These are phyloP conservation scores for Rousettus leschenaultii DNA, from an alignment of 2,113 vertebrate genomes.

Conservation along the genomic window DNA sequence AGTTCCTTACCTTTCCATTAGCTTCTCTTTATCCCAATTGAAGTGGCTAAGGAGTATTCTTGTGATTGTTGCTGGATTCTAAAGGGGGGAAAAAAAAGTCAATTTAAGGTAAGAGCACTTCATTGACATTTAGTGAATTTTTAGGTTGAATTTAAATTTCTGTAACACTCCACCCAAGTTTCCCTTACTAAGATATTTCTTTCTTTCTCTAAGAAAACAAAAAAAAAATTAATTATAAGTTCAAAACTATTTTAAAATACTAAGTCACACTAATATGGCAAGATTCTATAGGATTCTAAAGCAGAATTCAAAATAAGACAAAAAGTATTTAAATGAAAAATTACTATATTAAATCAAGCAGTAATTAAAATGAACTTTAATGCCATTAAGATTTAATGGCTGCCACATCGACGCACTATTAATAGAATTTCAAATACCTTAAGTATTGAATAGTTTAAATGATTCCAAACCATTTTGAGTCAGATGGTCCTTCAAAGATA, in stretches of 20 bases:
- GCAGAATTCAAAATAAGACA: slow-evolving; percentile 12
- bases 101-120: slow-evolving; percentile 58
- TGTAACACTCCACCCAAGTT: neutral
- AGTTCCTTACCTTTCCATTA: slow-evolving; percentile 96
- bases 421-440: neutral
- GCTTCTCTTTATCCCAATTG: slow-evolving; percentile 99
- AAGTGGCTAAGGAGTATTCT: slow-evolving; percentile 99
- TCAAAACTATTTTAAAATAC: slow-evolving; percentile 12
- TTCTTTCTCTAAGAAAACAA: neutral
- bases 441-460: neutral
- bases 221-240: neutral
- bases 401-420: neutral
- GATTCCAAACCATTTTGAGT: neutral
- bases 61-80: slow-evolving; percentile 99
- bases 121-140: slow-evolving; percentile 37
- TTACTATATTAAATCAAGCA: neutral
- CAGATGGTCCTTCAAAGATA: neutral
- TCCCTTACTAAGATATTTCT: slow-evolving; percentile 4
- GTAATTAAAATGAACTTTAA: neutral
- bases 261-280: neutral
- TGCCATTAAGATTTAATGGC: slow-evolving; percentile 13
- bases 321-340: slow-evolving; percentile 6
- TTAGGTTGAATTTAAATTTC: slow-evolving; percentile 32
- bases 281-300: neutral
- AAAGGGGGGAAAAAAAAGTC: slow-evolving; percentile 59